A percentile compares a stretch with the other conserved stretches of the same genome.
These are phyloP conservation scores for Lasioglossum calceatum DNA, from an alignment of 2,888 invertebrate genomes.

Conservation along the genomic window DNA sequence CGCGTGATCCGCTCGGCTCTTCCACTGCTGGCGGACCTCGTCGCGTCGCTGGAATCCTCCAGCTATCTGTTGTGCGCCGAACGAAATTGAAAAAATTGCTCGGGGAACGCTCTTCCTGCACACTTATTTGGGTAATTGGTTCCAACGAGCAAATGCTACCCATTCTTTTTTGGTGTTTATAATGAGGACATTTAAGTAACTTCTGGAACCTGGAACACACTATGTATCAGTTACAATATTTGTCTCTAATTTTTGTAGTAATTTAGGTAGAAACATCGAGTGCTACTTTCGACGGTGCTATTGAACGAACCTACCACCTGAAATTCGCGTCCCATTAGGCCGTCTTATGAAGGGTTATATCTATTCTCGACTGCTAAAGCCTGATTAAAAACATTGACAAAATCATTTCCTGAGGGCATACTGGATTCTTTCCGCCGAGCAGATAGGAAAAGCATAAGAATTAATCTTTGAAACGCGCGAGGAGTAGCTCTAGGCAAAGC, in stretches of 20 bases:
- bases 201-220: neutral
- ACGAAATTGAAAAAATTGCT: constrained; percentile 6
- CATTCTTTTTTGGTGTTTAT: neutral
- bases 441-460: neutral
- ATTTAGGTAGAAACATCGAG: no score
- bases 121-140: neutral
- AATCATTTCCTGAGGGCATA: neutral
- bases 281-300: no score
- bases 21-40: neutral
- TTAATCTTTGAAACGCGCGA: neutral
- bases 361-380: neutral
- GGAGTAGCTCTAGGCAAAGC: constrained; percentile 2
- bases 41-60: neutral
- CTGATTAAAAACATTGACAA: neutral
- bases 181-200: neutral
- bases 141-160: neutral
- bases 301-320: neutral
- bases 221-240: no score
- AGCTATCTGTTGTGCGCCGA: neutral
- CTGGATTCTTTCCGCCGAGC: neutral
- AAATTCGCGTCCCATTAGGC: neutral
- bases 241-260: no score
- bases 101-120: neutral
- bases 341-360: rapidly evolving
- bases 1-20: constrained; percentile 33